These are phyloP conservation scores for Buceros bicornis DNA, from an alignment of 2,797 vertebrate genomes.

Conservation along the genomic window DNA sequence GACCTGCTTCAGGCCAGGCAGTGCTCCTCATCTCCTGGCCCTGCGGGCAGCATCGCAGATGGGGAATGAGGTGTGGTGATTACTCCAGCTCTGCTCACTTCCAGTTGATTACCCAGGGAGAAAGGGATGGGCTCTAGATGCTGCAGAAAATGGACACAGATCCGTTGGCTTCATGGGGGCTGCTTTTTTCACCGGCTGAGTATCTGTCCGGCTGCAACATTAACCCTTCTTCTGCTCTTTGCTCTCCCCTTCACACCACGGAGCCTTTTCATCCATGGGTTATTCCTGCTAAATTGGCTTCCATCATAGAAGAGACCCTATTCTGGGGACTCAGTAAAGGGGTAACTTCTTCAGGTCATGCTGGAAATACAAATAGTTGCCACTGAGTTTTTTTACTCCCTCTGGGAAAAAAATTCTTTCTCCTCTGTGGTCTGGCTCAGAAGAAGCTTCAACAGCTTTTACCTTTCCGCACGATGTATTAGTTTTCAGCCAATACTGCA, in stretches of 20 bases:
- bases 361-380: neutral
- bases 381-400: neutral
- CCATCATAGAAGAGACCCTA: fast-evolving
- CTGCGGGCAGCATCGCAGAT: fast-evolving
- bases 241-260: fast-evolving
- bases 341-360: neutral
- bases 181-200: neutral
- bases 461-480: neutral
- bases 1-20: fast-evolving
- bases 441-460: neutral
- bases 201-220: neutral
- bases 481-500: neutral
- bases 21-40: neutral
- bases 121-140: neutral
- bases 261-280: neutral
- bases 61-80: neutral
- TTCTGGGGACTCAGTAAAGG: neutral
- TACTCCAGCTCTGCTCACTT: neutral
- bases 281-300: neutral
- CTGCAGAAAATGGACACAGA: neutral
- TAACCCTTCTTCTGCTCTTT: constrained; percentile 37
- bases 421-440: neutral
- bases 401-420: neutral
- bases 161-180: neutral
- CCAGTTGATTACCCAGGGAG: constrained; percentile 60